Percentiles rank a stretch among this genome's conserved stretches.
Conservation (phyloP, 1,140 invertebrate species). For the Bactericera cockerelli region DNA sequence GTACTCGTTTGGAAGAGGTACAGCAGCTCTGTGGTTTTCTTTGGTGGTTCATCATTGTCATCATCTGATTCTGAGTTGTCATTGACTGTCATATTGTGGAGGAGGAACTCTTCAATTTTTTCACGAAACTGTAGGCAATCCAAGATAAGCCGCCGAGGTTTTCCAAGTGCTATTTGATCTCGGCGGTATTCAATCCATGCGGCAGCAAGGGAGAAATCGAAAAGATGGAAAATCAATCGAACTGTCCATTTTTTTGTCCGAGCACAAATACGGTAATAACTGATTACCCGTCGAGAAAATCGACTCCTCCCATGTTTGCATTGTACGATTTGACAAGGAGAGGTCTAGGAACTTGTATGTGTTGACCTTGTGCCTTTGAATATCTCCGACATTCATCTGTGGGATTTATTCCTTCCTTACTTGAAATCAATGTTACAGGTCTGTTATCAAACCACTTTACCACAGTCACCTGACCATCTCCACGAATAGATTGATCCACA, state of each 20-base stretch:
- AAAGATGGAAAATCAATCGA: constrained; percentile 16
- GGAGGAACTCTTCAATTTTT: too few species aligned
- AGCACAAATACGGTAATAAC: constrained; percentile 17
- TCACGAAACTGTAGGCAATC: too few species aligned
- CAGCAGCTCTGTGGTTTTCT: too few species aligned
- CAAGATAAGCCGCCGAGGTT: background rate
- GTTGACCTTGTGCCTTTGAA: too few species aligned
- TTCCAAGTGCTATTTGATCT: constrained; percentile 12
- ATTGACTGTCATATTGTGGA: too few species aligned
- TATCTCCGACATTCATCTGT: background rate
- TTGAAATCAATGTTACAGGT: constrained; percentile 1
- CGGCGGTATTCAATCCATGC: constrained; percentile 18
- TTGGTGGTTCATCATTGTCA: too few species aligned
- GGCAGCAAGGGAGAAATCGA: constrained; percentile 17
- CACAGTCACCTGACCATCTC: background rate
- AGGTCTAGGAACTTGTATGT: background rate
- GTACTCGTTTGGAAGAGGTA: too few species aligned
- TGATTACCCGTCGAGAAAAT: constrained; percentile 12
- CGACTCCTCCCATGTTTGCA: constrained; percentile 7
- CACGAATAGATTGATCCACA: background rate
- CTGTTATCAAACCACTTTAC: constrained; percentile 12
- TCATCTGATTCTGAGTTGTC: too few species aligned
- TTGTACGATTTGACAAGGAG: constrained; percentile 1
- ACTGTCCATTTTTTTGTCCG: constrained; percentile 19
- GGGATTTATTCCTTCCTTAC: background rate